Evolutionary conservation across 2,888 invertebrate genomes (phyloP).

Genomic region (Caprella mutica): DNA sequence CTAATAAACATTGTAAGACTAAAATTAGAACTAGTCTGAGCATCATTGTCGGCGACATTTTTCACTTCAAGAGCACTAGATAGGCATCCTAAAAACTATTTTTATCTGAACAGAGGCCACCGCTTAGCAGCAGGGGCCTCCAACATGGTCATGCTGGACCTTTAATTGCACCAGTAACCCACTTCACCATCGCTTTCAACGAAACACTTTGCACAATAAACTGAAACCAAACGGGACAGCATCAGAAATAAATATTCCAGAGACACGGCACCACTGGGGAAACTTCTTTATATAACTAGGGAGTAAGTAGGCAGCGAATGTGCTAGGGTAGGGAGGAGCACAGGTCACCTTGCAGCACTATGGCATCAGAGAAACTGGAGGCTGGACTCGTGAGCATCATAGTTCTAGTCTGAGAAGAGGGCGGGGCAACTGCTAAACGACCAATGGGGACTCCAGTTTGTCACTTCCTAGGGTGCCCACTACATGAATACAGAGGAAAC

Average conservation of each 20-base stretch:
- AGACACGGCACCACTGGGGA: no score
- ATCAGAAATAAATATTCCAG: no score
- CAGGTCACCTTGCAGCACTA: neutral
- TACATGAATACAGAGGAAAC: no score
- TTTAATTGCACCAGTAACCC: constrained; percentile 5
- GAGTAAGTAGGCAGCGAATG: no score
- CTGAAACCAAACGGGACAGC: no score
- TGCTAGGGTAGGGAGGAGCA: no score
- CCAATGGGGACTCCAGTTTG: neutral
- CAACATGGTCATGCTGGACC: constrained; percentile 10
- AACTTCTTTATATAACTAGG: no score
- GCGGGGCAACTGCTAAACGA: neutral
- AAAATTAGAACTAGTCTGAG: constrained; percentile 35
- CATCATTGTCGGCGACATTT: constrained; percentile 22
- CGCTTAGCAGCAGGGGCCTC: constrained; percentile 10
- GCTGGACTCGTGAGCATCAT: neutral
- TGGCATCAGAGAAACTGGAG: constrained; percentile 7
- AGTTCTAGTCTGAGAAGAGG: constrained; percentile 2
- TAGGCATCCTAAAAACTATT: constrained; percentile 5
- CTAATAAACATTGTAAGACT: constrained; percentile 35
- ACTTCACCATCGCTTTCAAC: constrained; percentile 11
- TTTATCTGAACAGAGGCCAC: constrained; percentile 5
- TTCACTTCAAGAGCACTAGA: no score
- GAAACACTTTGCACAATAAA: no score
- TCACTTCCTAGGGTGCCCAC: no score